A percentile compares a stretch with the other conserved stretches of the same genome.
These are phyloP conservation scores for Melanotus villosus DNA, from an alignment of 2,888 invertebrate species.

Conservation along the genomic window DNA sequence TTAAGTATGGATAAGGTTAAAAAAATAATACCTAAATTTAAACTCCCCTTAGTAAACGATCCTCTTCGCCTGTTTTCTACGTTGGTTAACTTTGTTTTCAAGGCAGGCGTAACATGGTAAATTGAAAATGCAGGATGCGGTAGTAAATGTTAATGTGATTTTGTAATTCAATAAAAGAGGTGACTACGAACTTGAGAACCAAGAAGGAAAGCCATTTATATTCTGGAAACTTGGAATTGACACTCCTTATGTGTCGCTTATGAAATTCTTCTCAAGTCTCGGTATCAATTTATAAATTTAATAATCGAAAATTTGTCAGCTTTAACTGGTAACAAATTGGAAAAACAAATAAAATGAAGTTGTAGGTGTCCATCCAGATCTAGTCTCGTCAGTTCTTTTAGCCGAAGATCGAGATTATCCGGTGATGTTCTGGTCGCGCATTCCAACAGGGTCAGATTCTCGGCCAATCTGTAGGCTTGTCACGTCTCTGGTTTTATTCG, in stretches of 20 bases:
- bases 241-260: not conserved
- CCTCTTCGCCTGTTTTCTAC: no score
- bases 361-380: slow-evolving; percentile 11
- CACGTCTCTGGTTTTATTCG: slow-evolving; percentile 24
- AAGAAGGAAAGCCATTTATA: not conserved
- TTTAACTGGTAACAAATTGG: not conserved
- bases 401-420: slow-evolving; percentile 20
- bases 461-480: slow-evolving; percentile 26
- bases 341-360: not conserved
- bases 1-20: no score
- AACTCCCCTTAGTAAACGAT: no score
- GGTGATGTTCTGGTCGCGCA: slow-evolving; percentile 23
- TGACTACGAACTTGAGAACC: not conserved
- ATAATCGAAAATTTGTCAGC: not conserved
- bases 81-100: no score
- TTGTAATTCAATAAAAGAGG: no score
- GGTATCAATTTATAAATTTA: not conserved
- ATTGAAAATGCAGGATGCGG: no score
- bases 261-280: not conserved
- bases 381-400: slow-evolving; percentile 21
- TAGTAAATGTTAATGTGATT: no score
- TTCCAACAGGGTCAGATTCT: slow-evolving; percentile 37
- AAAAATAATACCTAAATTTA: no score
- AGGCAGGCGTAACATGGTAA: no score
- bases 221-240: not conserved